Base-by-base conservation (phyloP, 2,113 vertebrate species). In the Telmatochromis sp. region DNA sequence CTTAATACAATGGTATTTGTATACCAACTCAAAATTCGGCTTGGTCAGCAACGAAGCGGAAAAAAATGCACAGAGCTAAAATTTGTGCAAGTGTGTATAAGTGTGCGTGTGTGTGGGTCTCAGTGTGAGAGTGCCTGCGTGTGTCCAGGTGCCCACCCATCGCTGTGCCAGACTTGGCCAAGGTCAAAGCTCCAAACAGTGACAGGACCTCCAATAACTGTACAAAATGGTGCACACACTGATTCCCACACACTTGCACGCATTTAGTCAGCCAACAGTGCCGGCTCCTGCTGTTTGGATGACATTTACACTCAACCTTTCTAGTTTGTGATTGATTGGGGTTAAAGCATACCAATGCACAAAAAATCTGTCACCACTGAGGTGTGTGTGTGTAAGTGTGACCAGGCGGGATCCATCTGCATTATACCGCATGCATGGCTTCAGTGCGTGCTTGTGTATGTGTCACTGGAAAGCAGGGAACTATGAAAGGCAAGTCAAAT, bases 251-350 rank as follows among this genome's bases (percentile, higher is more conserved):
- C 81, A 79, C 80, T 81, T 75, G 50, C 86, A 83, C 45, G 50
- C 83, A 87, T 82, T 86, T 84, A 87, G 82, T 84, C 85, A 83
- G 88, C 84, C 89, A 93, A 86, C 93, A 88, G 83, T 93, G 92
- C 94, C 93, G 94, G 88, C 92, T 92, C 94, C 91, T 94, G 94
- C 95, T 95, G 93, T 93, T 92, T 89, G 85, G 91, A 89, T 94
- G 93, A 93, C 93, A 96, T 93, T 94, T 94, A 92, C 90, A 92
- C 92, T 94, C 93, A 94, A 94, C 94, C 94, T 95, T 92, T 94
- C 92, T 83, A 85, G 85, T 94, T 91, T 89, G 84, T 93, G 94
- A 93, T 94, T 94, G 93, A 95, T 94, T 93, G 92, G 91, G 94
- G 95, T 96, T 95, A 95, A 96, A 87, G 91, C 89, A 90, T 84